A percentile compares a stretch with the other conserved stretches of the same genome.
These are phyloP conservation scores for Tenthredo notha DNA, from an alignment of 2,888 invertebrate species.

Conservation along the genomic window DNA sequence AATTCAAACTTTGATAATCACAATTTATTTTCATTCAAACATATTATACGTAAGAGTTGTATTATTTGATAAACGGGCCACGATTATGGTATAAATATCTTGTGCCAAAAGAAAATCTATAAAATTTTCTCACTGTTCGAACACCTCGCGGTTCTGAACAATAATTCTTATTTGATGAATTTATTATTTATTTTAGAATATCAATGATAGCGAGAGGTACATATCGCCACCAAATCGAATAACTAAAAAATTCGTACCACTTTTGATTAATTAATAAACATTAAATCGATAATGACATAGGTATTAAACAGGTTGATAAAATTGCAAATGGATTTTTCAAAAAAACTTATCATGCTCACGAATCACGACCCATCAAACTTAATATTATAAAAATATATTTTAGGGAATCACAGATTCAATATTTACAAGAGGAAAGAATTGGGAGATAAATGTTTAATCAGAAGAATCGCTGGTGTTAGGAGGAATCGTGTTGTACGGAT, in stretches of 20 bases:
- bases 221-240: background rate
- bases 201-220: slow-evolving; percentile 12
- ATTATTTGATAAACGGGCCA: background rate
- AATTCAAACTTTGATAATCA: slow-evolving; percentile 38
- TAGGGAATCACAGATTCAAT: slow-evolving; percentile 73
- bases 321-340: slow-evolving; percentile 36
- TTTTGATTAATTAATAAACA: background rate
- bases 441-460: slow-evolving; percentile 64
- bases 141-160: background rate
- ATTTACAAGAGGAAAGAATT: slow-evolving; percentile 68
- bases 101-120: slow-evolving; percentile 18
- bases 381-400: slow-evolving; percentile 74
- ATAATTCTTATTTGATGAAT: slow-evolving; percentile 3
- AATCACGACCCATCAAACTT: slow-evolving; percentile 63
- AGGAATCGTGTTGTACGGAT: slow-evolving; percentile 59
- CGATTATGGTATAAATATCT: slow-evolving; percentile 30
- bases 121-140: background rate
- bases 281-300: slow-evolving; percentile 9
- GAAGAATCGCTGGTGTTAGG: slow-evolving; percentile 70
- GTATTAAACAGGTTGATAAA: slow-evolving; percentile 22
- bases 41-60: slow-evolving; percentile 23
- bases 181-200: slow-evolving; percentile 20
- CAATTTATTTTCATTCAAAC: slow-evolving; percentile 45
- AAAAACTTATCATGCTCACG: slow-evolving; percentile 59
- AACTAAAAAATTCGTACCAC: background rate